These are phyloP conservation scores for Bactericera cockerelli DNA, from an alignment of 1,140 invertebrate species.

Conservation along the genomic window DNA sequence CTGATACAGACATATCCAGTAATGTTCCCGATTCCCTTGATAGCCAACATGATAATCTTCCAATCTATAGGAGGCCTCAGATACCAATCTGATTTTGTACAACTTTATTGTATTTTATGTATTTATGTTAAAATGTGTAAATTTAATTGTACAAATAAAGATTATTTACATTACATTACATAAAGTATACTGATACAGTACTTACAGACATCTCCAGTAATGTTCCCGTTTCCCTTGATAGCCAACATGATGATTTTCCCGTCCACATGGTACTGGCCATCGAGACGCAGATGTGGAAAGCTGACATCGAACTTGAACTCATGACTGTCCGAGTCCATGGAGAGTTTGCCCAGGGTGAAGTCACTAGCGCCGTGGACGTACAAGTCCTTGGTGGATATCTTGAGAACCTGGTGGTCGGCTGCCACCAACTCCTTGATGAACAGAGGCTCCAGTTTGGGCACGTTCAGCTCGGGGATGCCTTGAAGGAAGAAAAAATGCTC, in stretches of 20 bases:
- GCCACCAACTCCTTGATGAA: constrained; percentile 41
- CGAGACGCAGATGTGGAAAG: constrained; percentile 36
- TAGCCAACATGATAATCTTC: constrained; percentile 38
- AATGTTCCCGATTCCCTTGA: constrained; percentile 44
- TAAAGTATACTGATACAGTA: constrained; percentile 26
- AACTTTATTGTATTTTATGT: too few species aligned
- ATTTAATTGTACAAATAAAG: too few species aligned
- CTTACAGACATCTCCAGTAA: constrained; percentile 50
- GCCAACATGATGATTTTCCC: constrained; percentile 41
- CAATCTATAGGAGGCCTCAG: constrained; percentile 44
- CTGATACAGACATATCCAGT: constrained; percentile 43
- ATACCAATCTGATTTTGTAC: too few species aligned
- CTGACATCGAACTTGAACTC: constrained; percentile 38
- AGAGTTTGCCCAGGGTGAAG: constrained; percentile 37
- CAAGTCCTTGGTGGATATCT: constrained; percentile 41
- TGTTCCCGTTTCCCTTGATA: constrained; percentile 42
- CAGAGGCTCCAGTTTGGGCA: constrained; percentile 27
- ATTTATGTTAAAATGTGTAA: too few species aligned
- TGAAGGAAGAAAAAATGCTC: constrained; percentile 7
- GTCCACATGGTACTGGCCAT: constrained; percentile 44
- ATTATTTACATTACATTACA: too few species aligned
- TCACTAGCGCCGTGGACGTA: constrained; percentile 43
- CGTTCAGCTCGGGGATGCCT: constrained; percentile 24
- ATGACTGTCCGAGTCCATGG: constrained; percentile 36
- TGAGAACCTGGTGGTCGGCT: constrained; percentile 39